phyloP scores from a whole-genome alignment of 2,888 invertebrate genomes.

The Xylocampa areola region DNA sequence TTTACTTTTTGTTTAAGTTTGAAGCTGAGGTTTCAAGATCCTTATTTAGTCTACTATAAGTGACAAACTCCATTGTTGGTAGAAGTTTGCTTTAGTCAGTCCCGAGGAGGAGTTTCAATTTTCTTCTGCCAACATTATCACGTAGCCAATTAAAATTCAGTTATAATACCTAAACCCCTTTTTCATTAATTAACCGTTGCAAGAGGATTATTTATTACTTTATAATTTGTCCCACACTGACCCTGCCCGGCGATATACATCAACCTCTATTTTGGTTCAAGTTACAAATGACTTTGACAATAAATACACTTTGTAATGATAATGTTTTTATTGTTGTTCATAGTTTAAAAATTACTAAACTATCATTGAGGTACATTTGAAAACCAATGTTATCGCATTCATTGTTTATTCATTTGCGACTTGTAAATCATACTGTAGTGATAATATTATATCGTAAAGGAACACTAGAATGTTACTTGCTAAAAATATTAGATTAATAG shows the following conservation, averaged over 20 bases:
- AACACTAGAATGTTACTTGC: constrained; percentile 75
- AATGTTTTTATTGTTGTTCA: constrained; percentile 28
- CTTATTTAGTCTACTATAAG: constrained; percentile 44
- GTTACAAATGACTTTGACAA: constrained; percentile 7
- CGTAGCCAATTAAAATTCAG: constrained; percentile 78
- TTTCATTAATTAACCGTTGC: constrained; percentile 70
- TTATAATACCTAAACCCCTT: constrained; percentile 64
- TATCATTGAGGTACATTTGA: constrained; percentile 3
- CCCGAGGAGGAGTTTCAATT: constrained; percentile 67
- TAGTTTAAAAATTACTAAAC: constrained; percentile 6
- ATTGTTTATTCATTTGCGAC: constrained; percentile 39
- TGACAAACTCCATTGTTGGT: constrained; percentile 48
- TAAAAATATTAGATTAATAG: constrained; percentile 74
- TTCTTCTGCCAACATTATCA: constrained; percentile 74
- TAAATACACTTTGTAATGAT: constrained; percentile 10
- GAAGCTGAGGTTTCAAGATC: too few relatives aligned
- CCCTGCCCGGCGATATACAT: constrained; percentile 18
- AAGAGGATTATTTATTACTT: constrained; percentile 69
- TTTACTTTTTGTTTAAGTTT: constrained; percentile 32
- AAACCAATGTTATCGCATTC: constrained; percentile 13
- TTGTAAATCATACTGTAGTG: constrained; percentile 43
- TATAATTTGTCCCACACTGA: constrained; percentile 56
- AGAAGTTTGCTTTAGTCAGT: constrained; percentile 58
- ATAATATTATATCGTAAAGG: constrained; percentile 70
- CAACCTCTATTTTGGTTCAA: constrained; percentile 8